A percentile compares a stretch with the other conserved stretches of the same genome.
Conservation (phyloP, 2,113 vertebrate genomes). For the Polypterus bichir region DNA sequence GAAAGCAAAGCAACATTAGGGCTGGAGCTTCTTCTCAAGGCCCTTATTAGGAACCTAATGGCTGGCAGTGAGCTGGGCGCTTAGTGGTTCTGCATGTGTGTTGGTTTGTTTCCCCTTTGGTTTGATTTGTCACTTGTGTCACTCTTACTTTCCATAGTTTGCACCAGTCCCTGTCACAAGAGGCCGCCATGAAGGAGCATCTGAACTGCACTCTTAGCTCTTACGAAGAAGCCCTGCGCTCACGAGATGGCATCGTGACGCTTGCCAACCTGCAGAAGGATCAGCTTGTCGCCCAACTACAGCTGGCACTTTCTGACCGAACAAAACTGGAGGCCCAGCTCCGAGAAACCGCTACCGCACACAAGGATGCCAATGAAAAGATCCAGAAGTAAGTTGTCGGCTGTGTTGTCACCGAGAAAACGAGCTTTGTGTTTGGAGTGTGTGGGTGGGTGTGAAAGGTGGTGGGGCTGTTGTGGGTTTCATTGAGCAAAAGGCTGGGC, state of each 20-base stretch:
- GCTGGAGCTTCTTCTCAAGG: too few relatives aligned
- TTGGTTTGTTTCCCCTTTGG: background rate
- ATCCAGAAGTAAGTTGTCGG: constrained; percentile 59
- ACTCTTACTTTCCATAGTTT: constrained; percentile 38
- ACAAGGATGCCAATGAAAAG: constrained; percentile 51
- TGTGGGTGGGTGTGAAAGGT: too few relatives aligned
- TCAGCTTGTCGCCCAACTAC: constrained; percentile 50
- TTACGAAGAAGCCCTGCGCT: constrained; percentile 37
- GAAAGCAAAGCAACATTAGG: too few relatives aligned
- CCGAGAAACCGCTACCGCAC: constrained; percentile 41
- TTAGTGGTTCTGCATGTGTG: too few relatives aligned
- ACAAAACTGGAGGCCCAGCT: constrained; percentile 47
- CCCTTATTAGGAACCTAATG: too few relatives aligned
- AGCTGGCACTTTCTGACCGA: constrained; percentile 43
- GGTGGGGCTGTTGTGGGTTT: too few relatives aligned
- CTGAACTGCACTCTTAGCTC: constrained; percentile 29
- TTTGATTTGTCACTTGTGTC: background rate
- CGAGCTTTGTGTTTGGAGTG: too few relatives aligned
- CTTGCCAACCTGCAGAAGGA: constrained; percentile 48
- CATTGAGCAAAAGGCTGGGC: too few relatives aligned
- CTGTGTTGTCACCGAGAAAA: too few relatives aligned
- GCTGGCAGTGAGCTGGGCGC: too few relatives aligned
- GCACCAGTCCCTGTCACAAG: constrained; percentile 52
- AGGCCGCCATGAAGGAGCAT: constrained; percentile 44
- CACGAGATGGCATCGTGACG: constrained; percentile 37